Percentiles rank a stretch among this genome's conserved stretches.
Conservation (phyloP, 1,140 invertebrate species). For the Bacillus rossius region DNA sequence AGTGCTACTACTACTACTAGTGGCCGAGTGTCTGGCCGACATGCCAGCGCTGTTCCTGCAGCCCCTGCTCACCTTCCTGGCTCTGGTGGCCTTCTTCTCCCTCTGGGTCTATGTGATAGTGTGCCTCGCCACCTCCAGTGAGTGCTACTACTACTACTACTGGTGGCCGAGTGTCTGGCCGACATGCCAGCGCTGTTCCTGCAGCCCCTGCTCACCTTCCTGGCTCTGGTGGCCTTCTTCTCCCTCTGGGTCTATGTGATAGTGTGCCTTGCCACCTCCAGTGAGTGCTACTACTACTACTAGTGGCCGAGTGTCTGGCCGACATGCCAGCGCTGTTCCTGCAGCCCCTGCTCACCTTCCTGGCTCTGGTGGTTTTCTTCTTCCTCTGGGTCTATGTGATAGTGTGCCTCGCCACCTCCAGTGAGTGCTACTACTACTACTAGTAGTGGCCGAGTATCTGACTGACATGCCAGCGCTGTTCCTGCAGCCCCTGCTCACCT, state of each 20-base stretch:
- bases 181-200: conserved; percentile 80
- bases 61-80: conserved; percentile 78
- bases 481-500: conserved; percentile 83
- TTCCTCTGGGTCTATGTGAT: conserved; percentile 80
- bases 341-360: conserved; percentile 82
- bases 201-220: conserved; percentile 82
- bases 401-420: conserved; percentile 59
- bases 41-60: conserved; percentile 84
- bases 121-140: conserved; percentile 63
- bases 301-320: no score
- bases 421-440: no score
- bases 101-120: conserved; percentile 81
- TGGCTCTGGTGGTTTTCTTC: conserved; percentile 71
- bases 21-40: no score
- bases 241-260: conserved; percentile 81
- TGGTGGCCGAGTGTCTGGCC: no score
- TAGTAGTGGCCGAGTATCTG: no score
- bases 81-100: conserved; percentile 69
- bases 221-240: conserved; percentile 71
- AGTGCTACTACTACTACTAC: no score
- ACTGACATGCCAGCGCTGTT: conserved; percentile 78
- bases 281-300: no score
- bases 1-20: no score
- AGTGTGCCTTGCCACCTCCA: conserved; percentile 59
- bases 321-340: conserved; percentile 80